These are phyloP conservation scores for Osmerus mordax DNA, from an alignment of 2,113 vertebrate species.

Conservation along the genomic window DNA sequence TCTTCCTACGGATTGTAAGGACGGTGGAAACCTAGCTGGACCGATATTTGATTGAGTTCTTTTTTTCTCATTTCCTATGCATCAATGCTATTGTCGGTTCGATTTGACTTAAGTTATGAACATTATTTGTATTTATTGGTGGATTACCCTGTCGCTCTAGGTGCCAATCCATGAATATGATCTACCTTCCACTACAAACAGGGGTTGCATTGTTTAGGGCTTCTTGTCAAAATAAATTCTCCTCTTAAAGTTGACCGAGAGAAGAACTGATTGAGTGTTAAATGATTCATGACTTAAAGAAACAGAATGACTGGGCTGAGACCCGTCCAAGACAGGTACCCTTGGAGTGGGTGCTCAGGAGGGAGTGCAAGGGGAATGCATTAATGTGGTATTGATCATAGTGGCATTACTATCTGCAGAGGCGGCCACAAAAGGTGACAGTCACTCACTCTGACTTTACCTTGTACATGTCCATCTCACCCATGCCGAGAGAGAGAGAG, in stretches of 20 bases:
- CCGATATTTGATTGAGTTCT: too few relatives aligned
- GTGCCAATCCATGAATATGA: too few relatives aligned
- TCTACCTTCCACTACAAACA: too few relatives aligned
- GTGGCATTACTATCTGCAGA: conserved; percentile 53
- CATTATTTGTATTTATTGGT: too few relatives aligned
- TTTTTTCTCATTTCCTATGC: too few relatives aligned
- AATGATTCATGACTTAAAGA: conserved; percentile 42
- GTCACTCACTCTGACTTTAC: conserved; percentile 30
- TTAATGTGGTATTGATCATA: conserved; percentile 54
- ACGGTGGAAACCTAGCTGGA: too few relatives aligned
- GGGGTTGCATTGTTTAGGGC: too few relatives aligned
- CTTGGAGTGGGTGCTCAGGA: conserved; percentile 34
- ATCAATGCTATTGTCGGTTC: too few relatives aligned
- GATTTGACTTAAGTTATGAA: too few relatives aligned
- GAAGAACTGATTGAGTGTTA: conserved; percentile 21
- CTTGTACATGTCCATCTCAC: conserved; percentile 3
- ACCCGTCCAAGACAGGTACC: conserved; percentile 31
- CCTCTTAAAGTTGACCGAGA: not conserved
- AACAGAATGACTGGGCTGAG: conserved; percentile 37
- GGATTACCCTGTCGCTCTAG: too few relatives aligned
- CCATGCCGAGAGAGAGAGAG: not conserved
- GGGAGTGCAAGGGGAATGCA: conserved; percentile 40
- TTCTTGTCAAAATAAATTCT: not conserved
- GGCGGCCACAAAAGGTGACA: conserved; percentile 22
- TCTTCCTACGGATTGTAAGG: too few relatives aligned